These are phyloP conservation scores for Poecilobothrus nobilitatus DNA, from an alignment of 2,888 invertebrate genomes.

Conservation along the genomic window DNA sequence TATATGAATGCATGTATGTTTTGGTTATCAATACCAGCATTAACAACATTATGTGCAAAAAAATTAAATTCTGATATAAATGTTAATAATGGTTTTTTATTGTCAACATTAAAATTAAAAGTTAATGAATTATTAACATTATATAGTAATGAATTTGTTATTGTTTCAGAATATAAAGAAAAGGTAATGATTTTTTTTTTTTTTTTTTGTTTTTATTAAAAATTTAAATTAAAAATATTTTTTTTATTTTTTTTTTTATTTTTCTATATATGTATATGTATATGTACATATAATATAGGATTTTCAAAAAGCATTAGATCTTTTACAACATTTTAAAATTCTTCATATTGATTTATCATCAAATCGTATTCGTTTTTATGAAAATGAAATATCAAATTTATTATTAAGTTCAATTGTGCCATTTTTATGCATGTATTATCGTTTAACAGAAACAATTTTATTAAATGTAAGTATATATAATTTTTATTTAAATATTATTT, in stretches of 20 bases:
- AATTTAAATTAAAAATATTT: constrained; percentile 18
- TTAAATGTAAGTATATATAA: constrained; percentile 44
- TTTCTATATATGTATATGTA: too few relatives aligned
- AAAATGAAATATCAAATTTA: constrained; percentile 45
- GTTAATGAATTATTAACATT: constrained; percentile 43
- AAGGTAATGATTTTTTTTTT: constrained; percentile 36
- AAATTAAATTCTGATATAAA: constrained; percentile 31
- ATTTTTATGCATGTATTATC: constrained; percentile 56
- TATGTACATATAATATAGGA: constrained; percentile 41
- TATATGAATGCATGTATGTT: constrained; percentile 69
- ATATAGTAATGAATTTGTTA: constrained; percentile 57
- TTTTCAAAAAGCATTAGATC: constrained; percentile 28
- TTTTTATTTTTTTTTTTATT: constrained; percentile 14
- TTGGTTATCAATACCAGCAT: constrained; percentile 57
- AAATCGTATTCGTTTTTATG: constrained; percentile 39
- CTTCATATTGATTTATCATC: constrained; percentile 32
- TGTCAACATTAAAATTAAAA: constrained; percentile 15
- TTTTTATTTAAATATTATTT: constrained; percentile 11
- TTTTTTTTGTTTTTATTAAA: constrained; percentile 16
- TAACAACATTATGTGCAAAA: constrained; percentile 46
- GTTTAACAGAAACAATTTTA: constrained; percentile 45
- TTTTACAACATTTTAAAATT: constrained; percentile 35
- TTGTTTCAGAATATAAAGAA: constrained; percentile 47
- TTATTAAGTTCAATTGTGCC: constrained; percentile 54
- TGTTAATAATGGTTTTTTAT: constrained; percentile 7